A percentile compares a stretch with the other conserved stretches of the same genome.
These are phyloP conservation scores for Hypocryptadius cinnamomeus DNA, from an alignment of 2,113 vertebrate species.

Conservation along the genomic window DNA sequence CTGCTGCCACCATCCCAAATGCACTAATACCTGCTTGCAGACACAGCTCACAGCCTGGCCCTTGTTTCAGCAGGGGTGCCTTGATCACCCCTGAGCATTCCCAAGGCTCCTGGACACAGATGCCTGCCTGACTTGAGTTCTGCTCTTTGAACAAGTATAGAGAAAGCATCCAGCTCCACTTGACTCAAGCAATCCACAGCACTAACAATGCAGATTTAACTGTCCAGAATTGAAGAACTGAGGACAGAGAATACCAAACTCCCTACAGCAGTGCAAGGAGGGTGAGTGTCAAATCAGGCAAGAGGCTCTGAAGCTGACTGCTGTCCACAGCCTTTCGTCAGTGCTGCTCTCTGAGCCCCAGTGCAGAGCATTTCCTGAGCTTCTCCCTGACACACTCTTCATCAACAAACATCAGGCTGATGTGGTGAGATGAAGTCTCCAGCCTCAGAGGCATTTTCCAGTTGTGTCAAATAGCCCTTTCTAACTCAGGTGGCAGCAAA, in stretches of 20 bases:
- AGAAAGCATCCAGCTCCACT: not conserved
- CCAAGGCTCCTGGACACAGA: not conserved
- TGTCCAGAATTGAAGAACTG: not conserved
- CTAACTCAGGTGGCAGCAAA: rapidly evolving
- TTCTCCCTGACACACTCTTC: not conserved
- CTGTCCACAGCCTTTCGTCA: not conserved
- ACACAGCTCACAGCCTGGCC: not conserved
- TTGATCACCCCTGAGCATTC: not conserved
- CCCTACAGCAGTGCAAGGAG: not conserved
- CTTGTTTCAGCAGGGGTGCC: not conserved
- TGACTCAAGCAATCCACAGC: not conserved
- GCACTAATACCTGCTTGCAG: not conserved
- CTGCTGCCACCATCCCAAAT: not conserved
- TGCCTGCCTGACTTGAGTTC: not conserved
- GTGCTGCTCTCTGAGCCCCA: not conserved
- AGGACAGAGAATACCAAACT: not conserved
- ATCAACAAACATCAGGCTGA: not conserved
- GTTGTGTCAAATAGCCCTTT: not conserved
- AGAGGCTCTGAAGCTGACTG: not conserved
- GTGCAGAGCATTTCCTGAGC: rapidly evolving
- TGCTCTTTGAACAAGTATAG: not conserved
- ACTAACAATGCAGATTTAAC: not conserved
- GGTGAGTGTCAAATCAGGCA: not conserved
- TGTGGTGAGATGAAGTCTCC: not conserved
- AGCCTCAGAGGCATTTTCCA: not conserved